Evolutionary conservation across 2,888 invertebrate genomes (phyloP), one percentile per base, ranked within the genome.

Genomic region (Embidobia sp.): DNA sequence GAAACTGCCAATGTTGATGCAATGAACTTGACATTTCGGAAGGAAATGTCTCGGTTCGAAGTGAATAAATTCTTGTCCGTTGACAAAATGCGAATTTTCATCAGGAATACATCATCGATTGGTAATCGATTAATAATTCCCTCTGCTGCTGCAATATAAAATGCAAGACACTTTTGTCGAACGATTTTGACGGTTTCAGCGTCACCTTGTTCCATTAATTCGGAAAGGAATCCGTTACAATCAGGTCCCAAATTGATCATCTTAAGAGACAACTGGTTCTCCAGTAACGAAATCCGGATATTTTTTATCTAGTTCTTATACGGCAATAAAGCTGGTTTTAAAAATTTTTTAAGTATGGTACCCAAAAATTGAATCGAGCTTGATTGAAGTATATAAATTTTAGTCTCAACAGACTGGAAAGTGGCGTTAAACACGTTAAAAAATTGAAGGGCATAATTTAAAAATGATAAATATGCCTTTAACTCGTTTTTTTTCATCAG

Each of bases 311-410:
- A 6, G 15, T 53, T 3, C 44, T 42, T 11, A 22, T 70, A 2
- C 1, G 18, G 18, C 7, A 64, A 46, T 5, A 78, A 6, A 13
- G n/a, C 11, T n/a, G 66, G 72, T 73, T 76, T 67, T 31, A 79
- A 11, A 15, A 75, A 79, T 46, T 70, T 67, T 15, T 49, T 48
- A 6, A 61, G 55, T 4, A 74, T 46, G 26, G 53, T 33, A 6
- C 18, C 7, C 15, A 76, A 40, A 49, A 77, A 16, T 11, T 33
- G 29, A 18, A 35, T 8, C 5, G 63, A 59, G 29, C 18, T 11
- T n/a, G 26, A 11, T 27, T 79, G 74, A 6, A 74, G 51, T n/a
- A n/a, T 8, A 33, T 79, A 69, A 5, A 79, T 59, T 7, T 40
- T 26, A 4, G 69, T 69, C n/a, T 59, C 53, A 2, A n/a, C 35